These are phyloP conservation scores for Phortica magna DNA, from an alignment of 2,888 invertebrate genomes.

Conservation along the genomic window DNA sequence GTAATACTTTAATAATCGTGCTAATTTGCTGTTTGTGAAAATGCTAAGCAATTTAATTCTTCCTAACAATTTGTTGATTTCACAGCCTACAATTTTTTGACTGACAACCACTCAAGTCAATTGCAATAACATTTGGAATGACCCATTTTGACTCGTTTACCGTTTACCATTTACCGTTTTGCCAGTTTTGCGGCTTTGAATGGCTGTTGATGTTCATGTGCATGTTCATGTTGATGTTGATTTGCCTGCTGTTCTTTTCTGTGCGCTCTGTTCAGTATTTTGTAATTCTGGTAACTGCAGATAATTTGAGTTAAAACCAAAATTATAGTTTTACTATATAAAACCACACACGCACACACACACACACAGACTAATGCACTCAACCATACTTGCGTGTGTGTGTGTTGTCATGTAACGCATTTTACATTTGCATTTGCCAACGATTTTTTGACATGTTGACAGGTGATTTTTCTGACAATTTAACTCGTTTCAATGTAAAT, in stretches of 20 bases:
- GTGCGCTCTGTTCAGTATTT: not conserved
- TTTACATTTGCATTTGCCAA: constrained; percentile 67
- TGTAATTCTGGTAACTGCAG: constrained; percentile 29
- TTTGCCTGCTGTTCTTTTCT: not conserved
- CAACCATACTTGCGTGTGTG: constrained; percentile 33
- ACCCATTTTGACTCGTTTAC: not conserved
- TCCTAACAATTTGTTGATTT: too few relatives aligned
- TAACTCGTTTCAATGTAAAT: constrained; percentile 77
- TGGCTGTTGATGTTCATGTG: not conserved
- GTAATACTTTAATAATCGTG: too few relatives aligned
- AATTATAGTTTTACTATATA: constrained; percentile 16
- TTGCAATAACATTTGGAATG: not conserved
- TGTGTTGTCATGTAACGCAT: constrained; percentile 47
- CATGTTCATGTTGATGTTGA: not conserved
- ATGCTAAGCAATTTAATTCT: too few relatives aligned
- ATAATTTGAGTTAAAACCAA: constrained; percentile 32
- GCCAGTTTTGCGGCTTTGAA: not conserved
- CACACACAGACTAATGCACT: constrained; percentile 43
- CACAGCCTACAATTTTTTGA: not conserved
- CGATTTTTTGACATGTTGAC: constrained; percentile 76
- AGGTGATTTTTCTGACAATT: constrained; percentile 77
- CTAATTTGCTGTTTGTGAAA: too few relatives aligned
- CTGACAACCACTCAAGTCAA: not conserved
- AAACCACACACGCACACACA: constrained; percentile 47
- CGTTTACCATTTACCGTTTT: not conserved